phyloP scores from a whole-genome alignment of 2,113 vertebrate genomes.

The Aramus guarauna region DNA sequence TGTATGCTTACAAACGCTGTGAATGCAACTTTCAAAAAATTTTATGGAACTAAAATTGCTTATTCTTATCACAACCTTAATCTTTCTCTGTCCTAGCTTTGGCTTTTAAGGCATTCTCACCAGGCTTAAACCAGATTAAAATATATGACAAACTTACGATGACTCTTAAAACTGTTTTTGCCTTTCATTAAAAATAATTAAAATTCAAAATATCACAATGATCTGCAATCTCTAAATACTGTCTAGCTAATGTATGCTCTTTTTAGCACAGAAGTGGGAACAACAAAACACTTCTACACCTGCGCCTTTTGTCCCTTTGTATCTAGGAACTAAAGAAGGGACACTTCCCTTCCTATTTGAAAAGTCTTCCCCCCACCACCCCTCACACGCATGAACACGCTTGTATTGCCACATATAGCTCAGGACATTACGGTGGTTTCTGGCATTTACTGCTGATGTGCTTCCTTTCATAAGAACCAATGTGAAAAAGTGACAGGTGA shows the following conservation, averaged over 20 bases:
- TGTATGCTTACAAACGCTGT: not conserved
- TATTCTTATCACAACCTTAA: not conserved
- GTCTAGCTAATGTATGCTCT: not conserved
- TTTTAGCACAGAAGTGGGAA: not conserved
- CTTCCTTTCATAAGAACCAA: not conserved
- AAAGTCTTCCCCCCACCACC: not conserved
- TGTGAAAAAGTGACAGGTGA: not conserved
- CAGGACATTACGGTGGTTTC: not conserved
- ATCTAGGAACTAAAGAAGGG: not conserved
- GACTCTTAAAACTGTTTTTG: not conserved
- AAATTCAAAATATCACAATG: not conserved
- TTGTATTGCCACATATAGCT: not conserved
- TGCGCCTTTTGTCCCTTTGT: not conserved
- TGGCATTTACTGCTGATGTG: not conserved
- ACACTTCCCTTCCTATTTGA: not conserved
- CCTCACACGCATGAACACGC: rapidly evolving
- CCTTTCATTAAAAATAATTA: not conserved
- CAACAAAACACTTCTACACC: not conserved
- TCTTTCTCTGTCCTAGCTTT: not conserved
- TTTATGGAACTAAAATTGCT: not conserved
- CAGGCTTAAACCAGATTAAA: not conserved
- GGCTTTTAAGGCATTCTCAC: not conserved
- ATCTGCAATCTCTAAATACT: not conserved
- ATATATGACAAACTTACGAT: not conserved
- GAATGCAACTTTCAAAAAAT: not conserved